Conservation (phyloP, 2,113 vertebrate genomes). For the Boulengeromyrus knoepffleri region DNA sequence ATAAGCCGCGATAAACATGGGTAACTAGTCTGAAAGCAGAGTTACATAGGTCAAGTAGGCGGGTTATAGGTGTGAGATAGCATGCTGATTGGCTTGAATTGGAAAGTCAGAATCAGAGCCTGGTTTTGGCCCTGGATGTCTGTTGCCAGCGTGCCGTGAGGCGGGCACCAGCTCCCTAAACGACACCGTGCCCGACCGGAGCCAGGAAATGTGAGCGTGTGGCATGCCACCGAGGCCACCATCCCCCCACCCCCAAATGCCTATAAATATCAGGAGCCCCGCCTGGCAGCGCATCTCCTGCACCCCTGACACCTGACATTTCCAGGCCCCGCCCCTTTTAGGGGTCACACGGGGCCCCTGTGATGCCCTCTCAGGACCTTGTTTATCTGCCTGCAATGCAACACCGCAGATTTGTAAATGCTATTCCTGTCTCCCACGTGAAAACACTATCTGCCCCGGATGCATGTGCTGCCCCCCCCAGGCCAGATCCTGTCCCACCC, state of each 20-base stretch:
- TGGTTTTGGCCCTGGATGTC: neutral
- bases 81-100: neutral
- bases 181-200: neutral
- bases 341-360: conserved; percentile 15
- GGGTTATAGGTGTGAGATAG: neutral
- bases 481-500: neutral
- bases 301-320: conserved; percentile 17
- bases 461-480: conserved; percentile 16
- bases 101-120: neutral
- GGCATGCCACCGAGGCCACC: neutral
- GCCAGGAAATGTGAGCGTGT: neutral
- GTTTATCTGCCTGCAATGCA: conserved; percentile 30
- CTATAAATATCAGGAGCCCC: neutral
- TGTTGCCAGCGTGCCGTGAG: neutral
- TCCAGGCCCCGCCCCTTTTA: conserved; percentile 10
- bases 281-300: neutral
- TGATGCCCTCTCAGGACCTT: neutral
- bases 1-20: too few species aligned
- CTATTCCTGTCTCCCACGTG: conserved; percentile 30
- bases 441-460: conserved; percentile 30
- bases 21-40: neutral
- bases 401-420: conserved; percentile 26
- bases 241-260: neutral
- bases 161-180: neutral
- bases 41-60: too few species aligned